Evolutionary conservation across 1,140 invertebrate genomes (phyloP).

Genomic region (Drosophila gunungcola): DNA sequence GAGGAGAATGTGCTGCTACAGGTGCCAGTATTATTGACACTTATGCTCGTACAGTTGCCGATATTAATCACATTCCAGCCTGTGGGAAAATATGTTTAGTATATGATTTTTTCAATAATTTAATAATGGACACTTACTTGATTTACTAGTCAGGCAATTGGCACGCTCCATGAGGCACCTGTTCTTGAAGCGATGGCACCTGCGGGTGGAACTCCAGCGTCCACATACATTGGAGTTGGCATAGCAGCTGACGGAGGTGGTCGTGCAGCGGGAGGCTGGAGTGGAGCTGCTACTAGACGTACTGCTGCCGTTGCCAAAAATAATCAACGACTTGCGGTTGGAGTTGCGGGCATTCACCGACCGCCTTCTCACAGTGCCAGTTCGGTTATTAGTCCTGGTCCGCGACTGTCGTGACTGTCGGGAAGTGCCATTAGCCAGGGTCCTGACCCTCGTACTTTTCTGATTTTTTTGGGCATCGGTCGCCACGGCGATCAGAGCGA

Average conservation of each 20-base stretch:
- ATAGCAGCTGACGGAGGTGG: conserved; percentile 13
- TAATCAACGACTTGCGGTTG: background rate
- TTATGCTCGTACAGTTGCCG: conserved; percentile 36
- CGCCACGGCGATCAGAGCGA: conserved; percentile 29
- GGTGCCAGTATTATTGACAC: conserved; percentile 15
- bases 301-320: conserved; percentile 3
- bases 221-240: conserved; percentile 35
- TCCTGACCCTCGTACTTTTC: background rate
- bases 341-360: background rate
- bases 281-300: conserved; percentile 25
- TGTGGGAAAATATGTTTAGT: background rate
- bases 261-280: conserved; percentile 28
- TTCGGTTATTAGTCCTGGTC: background rate
- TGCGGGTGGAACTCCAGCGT: conserved; percentile 20
- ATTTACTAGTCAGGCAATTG: conserved; percentile 28
- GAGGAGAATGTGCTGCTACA: conserved; percentile 36
- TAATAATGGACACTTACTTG: conserved; percentile 26
- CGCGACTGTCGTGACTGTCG: background rate
- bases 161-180: conserved; percentile 29
- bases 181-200: conserved; percentile 33
- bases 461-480: conserved; percentile 37
- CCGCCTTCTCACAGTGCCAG: background rate
- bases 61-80: conserved; percentile 32
- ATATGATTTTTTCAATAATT: background rate
- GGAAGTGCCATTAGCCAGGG: background rate